Evolutionary conservation across 2,113 vertebrate species (phyloP), one percentile per base, ranked within the genome.

Genomic region (Sinocyclocheilus rhinocerous): DNA sequence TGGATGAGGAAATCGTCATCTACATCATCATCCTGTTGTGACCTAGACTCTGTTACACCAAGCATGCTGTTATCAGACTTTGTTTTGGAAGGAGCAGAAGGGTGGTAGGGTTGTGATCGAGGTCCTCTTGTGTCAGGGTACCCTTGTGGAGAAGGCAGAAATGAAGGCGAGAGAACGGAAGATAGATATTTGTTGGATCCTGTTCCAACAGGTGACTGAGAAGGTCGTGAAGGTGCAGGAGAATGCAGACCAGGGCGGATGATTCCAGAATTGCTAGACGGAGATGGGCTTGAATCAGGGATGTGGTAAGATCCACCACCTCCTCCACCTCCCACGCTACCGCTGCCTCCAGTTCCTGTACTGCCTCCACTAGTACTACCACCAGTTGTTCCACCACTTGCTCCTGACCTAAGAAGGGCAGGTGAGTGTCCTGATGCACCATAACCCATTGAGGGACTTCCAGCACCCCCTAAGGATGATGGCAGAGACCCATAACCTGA

Each of bases 1-100:
- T 98, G 97, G 59, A 98, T 98, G 67, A 98, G 93, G 87, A 98
- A 98, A 65, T 98, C 97, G 16, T 98, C 97, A 0, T 98, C 97
- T 6, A 98, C 97, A 16, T 98, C 97, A 0, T 98, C 97, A 82
- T 98, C 97, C 20, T 95, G 94, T 83, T 95, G 94, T 45, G 95
- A 92, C 85, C 94, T 79, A 65, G 85, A 0, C 94, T 97, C 94
- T 3, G 93, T 85, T 91, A 95, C 93, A 89, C 94, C 94, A 1
- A 95, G 90, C 89, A 95, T 91, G 81, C 92, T 93, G 2, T 92
- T 29, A 85, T 95, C 93, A 0, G 93, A 80, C 86, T 96, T 96
- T 20, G 93, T 55, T 91, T 95, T 96, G 12, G 92, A 92, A 78
- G 95, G 92, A 16, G 94, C 92, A 48, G 93, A 87, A 36, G 94